A percentile compares a stretch with the other conserved stretches of the same genome.
Evolutionary conservation across 1,140 invertebrate species (phyloP).

Genomic region (Sitodiplosis mosellana): DNA sequence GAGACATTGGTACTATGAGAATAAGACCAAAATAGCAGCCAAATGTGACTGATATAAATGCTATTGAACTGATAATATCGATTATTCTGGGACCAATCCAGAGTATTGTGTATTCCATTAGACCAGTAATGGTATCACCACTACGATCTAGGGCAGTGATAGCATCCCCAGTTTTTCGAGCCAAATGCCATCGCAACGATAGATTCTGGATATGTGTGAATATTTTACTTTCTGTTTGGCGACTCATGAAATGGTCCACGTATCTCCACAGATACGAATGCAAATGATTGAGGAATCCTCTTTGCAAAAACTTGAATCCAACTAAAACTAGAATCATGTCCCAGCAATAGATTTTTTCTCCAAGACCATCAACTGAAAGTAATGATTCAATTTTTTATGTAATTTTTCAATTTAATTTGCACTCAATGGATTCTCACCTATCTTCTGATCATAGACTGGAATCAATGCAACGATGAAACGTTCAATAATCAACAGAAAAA

Average conservation of each 20-base stretch:
- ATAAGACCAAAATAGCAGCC: constrained; percentile 89
- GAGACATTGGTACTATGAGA: constrained; percentile 75
- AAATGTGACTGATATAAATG: constrained; percentile 73
- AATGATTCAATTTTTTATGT: not conserved
- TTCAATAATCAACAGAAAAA: constrained; percentile 55
- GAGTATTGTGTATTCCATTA: constrained; percentile 75
- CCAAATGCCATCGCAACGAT: constrained; percentile 77
- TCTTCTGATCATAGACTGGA: constrained; percentile 82
- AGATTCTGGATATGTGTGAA: constrained; percentile 74
- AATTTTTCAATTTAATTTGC: not conserved
- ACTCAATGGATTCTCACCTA: constrained; percentile 31
- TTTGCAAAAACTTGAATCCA: constrained; percentile 75
- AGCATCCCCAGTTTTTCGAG: constrained; percentile 91
- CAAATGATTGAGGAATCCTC: constrained; percentile 83
- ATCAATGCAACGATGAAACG: constrained; percentile 85
- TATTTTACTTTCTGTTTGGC: constrained; percentile 72
- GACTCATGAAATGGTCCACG: constrained; percentile 87
- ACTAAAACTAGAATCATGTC: constrained; percentile 78
- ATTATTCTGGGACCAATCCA: constrained; percentile 79
- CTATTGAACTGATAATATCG: constrained; percentile 81
- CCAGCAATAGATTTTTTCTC: constrained; percentile 54
- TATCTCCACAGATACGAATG: constrained; percentile 84
- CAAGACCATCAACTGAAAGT: constrained; percentile 52
- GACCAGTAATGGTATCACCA: constrained; percentile 82
- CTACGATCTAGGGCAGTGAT: constrained; percentile 86